Percentiles rank a stretch among this genome's conserved stretches.
Conservation (phyloP, 2,113 vertebrate genomes). For the Seriola rivoliana region DNA sequence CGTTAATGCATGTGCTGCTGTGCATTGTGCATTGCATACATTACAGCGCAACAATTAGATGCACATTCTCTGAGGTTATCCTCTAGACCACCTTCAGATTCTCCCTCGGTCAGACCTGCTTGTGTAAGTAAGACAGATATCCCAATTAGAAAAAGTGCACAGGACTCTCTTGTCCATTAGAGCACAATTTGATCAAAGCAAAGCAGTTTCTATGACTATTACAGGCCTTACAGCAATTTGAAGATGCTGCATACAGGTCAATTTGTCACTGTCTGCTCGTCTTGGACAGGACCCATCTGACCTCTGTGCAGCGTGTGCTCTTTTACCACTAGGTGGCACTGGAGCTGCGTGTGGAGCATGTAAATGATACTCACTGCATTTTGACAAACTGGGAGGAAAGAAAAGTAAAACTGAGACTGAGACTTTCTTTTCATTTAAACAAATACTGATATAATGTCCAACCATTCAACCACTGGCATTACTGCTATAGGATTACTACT, state of each 20-base stretch:
- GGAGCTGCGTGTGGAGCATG: neutral
- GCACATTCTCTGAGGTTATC: slow-evolving; percentile 9
- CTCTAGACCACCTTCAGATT: slow-evolving; percentile 38
- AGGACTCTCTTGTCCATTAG: slow-evolving; percentile 20
- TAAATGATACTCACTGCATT: neutral
- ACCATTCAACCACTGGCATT: neutral
- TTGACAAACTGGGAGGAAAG: too few species aligned
- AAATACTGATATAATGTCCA: neutral
- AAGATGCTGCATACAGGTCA: slow-evolving; percentile 9
- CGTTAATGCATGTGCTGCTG: neutral
- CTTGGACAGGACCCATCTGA: neutral
- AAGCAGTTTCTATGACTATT: slow-evolving; percentile 29
- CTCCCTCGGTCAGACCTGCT: slow-evolving; percentile 8
- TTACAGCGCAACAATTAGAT: slow-evolving; percentile 12
- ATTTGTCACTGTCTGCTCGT: slow-evolving; percentile 33
- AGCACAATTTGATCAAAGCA: slow-evolving; percentile 38
- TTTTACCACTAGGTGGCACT: slow-evolving; percentile 57
- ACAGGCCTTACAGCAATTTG: slow-evolving; percentile 31
- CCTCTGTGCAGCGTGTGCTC: neutral
- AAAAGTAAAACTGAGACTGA: neutral
- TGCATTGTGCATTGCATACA: neutral
- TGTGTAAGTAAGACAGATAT: slow-evolving; percentile 40
- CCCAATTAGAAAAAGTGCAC: slow-evolving; percentile 54
- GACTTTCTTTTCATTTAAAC: neutral
- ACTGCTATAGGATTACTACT: neutral